These are phyloP conservation scores for Leptoteleia sp. DNA, from an alignment of 1,140 invertebrate species.

Conservation along the genomic window DNA sequence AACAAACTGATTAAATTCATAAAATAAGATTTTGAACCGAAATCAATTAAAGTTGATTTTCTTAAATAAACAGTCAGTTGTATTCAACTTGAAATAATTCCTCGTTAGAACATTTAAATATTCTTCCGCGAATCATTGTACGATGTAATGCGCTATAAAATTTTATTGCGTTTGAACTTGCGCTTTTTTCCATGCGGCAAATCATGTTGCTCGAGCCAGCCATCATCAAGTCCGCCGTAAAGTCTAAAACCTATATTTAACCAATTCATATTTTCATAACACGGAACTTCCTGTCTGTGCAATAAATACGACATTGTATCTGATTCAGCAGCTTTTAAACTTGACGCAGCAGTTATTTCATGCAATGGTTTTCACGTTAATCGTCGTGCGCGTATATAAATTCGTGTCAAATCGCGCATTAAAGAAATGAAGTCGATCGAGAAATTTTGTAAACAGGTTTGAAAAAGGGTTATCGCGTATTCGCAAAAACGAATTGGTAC, in stretches of 20 bases:
- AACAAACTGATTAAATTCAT: too few relatives aligned
- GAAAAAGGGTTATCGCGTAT: constrained; percentile 17
- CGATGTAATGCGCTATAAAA: constrained; percentile 47
- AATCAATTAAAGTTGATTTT: neutral
- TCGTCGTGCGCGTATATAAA: neutral
- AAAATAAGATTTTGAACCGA: too few relatives aligned
- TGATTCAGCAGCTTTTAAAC: constrained; percentile 27
- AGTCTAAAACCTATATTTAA: constrained; percentile 46
- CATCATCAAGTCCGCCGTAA: constrained; percentile 37
- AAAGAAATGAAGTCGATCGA: neutral
- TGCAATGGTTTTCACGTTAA: neutral
- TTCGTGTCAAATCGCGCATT: constrained; percentile 4
- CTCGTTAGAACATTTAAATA: constrained; percentile 10
- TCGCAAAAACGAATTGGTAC: constrained; percentile 39
- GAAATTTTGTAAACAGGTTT: constrained; percentile 4
- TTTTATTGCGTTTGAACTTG: constrained; percentile 33
- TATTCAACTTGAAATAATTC: constrained; percentile 8
- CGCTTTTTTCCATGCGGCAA: constrained; percentile 22
- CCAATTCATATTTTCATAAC: constrained; percentile 44
- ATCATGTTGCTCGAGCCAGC: constrained; percentile 32
- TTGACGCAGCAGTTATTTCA: constrained; percentile 22
- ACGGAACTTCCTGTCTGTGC: constrained; percentile 1
- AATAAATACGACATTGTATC: constrained; percentile 2
- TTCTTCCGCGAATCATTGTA: constrained; percentile 37
- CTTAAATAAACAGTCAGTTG: constrained; percentile 18